Conservation (phyloP, 2,797 vertebrate genomes). For the Staurois parvus region DNA sequence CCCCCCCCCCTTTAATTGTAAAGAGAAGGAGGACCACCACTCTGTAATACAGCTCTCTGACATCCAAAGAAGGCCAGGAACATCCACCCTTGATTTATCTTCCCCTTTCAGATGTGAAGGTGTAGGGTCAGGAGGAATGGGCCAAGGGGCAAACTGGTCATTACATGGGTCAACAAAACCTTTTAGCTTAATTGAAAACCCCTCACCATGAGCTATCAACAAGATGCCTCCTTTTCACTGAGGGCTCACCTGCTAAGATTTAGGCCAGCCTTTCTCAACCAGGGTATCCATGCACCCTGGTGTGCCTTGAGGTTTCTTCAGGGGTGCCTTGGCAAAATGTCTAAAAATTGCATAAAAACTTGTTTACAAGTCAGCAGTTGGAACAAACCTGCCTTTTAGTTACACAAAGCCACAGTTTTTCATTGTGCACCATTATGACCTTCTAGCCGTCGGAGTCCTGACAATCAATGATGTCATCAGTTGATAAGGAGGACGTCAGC, state of each 20-base stretch:
- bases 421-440: too few relatives aligned
- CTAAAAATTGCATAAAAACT: too few relatives aligned
- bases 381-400: too few relatives aligned
- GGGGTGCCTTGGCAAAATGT: too few relatives aligned
- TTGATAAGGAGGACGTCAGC: too few relatives aligned
- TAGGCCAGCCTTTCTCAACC: too few relatives aligned
- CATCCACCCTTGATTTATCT: not conserved
- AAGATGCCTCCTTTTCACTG: not conserved
- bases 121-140: not conserved
- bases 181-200: constrained; percentile 1
- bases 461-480: too few relatives aligned
- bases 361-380: too few relatives aligned
- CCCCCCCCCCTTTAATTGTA: not conserved
- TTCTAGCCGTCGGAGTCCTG: too few relatives aligned
- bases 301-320: too few relatives aligned
- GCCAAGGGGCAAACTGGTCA: not conserved
- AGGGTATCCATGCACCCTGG: too few relatives aligned
- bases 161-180: constrained; percentile 11
- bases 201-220: constrained; percentile 12
- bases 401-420: too few relatives aligned
- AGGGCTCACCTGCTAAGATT: not conserved
- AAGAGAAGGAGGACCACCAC: not conserved
- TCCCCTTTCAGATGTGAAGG: constrained; percentile 2
- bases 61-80: not conserved
- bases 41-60: not conserved